Percentiles rank a stretch among this genome's conserved stretches.
Evolutionary conservation across 2,888 invertebrate species (phyloP).

Genomic region (Yponomeuta sedellus): DNA sequence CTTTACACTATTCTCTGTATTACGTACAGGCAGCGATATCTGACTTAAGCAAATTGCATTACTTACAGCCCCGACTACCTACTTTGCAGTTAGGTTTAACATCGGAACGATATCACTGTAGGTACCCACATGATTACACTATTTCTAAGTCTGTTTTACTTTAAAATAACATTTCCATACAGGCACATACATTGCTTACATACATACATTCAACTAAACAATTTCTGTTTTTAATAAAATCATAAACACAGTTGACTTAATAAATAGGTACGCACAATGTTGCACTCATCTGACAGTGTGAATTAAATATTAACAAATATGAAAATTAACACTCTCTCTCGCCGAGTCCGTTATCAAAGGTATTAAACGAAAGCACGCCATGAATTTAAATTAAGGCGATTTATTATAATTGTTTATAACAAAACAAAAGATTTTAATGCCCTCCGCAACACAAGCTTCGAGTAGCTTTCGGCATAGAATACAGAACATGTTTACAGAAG

Average conservation of each 20-base stretch:
- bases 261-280: neutral
- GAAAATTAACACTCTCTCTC: conserved; percentile 1
- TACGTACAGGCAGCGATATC: no score
- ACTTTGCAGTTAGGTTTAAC: no score
- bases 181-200: no score
- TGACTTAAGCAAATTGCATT: no score
- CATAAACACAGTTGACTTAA: neutral
- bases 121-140: no score
- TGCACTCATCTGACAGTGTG: neutral
- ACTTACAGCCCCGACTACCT: no score
- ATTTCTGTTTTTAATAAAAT: neutral
- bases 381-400: neutral
- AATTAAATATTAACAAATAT: neutral
- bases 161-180: no score
- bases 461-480: neutral
- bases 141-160: no score
- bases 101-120: no score
- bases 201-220: no score
- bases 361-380: neutral
- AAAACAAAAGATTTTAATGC: neutral
- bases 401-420: conserved; percentile 2
- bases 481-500: no score
- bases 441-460: neutral
- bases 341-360: neutral
- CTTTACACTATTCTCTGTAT: no score